phyloP scores from a whole-genome alignment of 2,888 invertebrate species.

The Antheraea yamamai region DNA sequence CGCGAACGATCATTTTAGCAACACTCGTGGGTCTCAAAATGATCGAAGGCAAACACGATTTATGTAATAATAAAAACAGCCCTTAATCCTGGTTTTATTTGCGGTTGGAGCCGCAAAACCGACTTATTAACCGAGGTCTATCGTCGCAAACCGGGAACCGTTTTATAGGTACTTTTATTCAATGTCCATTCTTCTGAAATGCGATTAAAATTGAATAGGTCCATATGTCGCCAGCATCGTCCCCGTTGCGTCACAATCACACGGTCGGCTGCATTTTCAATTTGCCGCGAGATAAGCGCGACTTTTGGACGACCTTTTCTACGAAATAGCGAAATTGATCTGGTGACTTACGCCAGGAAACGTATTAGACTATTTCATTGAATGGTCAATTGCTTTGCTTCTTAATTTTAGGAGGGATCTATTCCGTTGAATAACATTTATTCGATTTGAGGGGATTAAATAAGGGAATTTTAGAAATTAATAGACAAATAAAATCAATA shows the following conservation, averaged over 20 bases:
- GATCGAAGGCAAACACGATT: conserved; percentile 72
- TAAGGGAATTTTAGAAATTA: background rate
- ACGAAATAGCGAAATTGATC: conserved; percentile 78
- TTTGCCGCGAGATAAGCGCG: conserved; percentile 80
- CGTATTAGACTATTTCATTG: conserved; percentile 66
- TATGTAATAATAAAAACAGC: conserved; percentile 68
- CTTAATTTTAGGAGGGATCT: conserved; percentile 53
- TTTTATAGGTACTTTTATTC: conserved; percentile 76
- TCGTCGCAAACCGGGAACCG: conserved; percentile 59
- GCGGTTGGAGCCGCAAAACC: conserved; percentile 72
- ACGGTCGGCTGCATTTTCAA: conserved; percentile 80
- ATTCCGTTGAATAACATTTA: conserved; percentile 14
- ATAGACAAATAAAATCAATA: conserved; percentile 67
- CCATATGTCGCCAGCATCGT: conserved; percentile 75
- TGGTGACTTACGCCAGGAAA: conserved; percentile 73
- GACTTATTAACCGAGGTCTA: conserved; percentile 73
- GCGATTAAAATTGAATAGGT: conserved; percentile 82
- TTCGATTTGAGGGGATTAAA: background rate
- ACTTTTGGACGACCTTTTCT: conserved; percentile 79
- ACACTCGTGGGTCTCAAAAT: conserved; percentile 66
- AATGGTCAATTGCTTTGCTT: conserved; percentile 72
- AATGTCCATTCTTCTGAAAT: conserved; percentile 81
- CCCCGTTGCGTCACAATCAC: conserved; percentile 79
- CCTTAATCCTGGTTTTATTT: conserved; percentile 57
- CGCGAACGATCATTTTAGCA: conserved; percentile 57